A percentile compares a stretch with the other conserved stretches of the same genome.
Evolutionary conservation across 2,113 vertebrate species (phyloP).

Genomic region (Neopipo cinnamomea): DNA sequence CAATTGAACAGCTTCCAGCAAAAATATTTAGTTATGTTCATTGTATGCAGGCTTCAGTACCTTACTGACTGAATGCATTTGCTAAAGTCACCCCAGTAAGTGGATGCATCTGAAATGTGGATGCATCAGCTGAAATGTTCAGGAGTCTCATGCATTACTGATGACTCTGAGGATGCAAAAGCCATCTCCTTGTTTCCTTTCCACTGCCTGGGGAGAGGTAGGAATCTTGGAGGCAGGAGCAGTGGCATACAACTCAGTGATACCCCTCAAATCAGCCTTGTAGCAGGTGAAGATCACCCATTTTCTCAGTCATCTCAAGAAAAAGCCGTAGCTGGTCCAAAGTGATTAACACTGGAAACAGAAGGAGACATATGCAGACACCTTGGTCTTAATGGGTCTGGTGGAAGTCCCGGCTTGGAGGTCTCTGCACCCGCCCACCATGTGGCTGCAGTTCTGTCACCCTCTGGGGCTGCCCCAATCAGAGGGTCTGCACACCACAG

Average conservation of each 20-base stretch:
- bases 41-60: background rate
- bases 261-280: background rate
- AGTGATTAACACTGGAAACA: background rate
- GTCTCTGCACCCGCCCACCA: accelerated
- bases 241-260: accelerated
- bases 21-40: constrained; percentile 4
- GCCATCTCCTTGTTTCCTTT: background rate
- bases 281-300: background rate
- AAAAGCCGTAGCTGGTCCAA: background rate
- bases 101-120: background rate
- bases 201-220: background rate
- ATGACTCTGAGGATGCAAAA: background rate
- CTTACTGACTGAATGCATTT: background rate
- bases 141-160: background rate
- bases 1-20: constrained; percentile 46
- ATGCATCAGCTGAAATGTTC: background rate
- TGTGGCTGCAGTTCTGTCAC: accelerated
- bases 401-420: background rate
- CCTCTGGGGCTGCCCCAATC: accelerated
- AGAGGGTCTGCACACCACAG: background rate
- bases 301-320: background rate
- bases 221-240: background rate
- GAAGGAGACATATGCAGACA: background rate
- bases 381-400: accelerated
- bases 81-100: background rate